Conservation (phyloP, 2,888 invertebrate species). For the Hoplodrina blanda region DNA sequence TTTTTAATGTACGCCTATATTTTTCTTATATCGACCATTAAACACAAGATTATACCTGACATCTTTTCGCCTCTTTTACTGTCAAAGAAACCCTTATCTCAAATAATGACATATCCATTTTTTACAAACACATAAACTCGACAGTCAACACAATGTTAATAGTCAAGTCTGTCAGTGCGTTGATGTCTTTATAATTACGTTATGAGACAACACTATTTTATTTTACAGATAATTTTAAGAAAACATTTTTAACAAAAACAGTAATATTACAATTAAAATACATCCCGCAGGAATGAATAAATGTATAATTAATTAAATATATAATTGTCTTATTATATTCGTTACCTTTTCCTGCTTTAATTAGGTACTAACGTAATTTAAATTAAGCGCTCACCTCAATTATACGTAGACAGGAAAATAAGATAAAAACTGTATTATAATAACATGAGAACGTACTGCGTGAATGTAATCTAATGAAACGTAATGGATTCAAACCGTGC, state of each 20-base stretch:
- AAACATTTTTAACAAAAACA: not conserved
- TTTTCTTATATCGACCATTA: constrained; percentile 5
- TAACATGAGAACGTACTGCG: constrained; percentile 26
- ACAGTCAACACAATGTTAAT: not conserved
- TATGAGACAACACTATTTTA: constrained; percentile 6
- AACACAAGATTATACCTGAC: constrained; percentile 20
- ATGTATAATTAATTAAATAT: constrained; percentile 9
- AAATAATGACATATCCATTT: not conserved
- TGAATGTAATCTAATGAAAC: constrained; percentile 44
- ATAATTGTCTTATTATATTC: constrained; percentile 4
- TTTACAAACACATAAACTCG: not conserved
- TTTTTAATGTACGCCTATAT: constrained; percentile 25
- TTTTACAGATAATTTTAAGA: not conserved
- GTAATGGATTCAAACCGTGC: constrained; percentile 44
- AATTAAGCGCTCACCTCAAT: constrained; percentile 26
- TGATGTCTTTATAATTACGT: constrained; percentile 62
- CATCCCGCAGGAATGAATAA: not conserved
- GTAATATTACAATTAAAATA: not conserved
- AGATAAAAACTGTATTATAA: constrained; percentile 22
- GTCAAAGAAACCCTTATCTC: not conserved
- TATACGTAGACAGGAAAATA: constrained; percentile 20
- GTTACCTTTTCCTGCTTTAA: constrained; percentile 30
- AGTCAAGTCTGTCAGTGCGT: constrained; percentile 44
- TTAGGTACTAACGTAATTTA: constrained; percentile 32
- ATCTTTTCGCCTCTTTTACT: constrained; percentile 7